Evolutionary conservation across 2,797 vertebrate species (phyloP).

Genomic region (Tachyglossus aculeatus): DNA sequence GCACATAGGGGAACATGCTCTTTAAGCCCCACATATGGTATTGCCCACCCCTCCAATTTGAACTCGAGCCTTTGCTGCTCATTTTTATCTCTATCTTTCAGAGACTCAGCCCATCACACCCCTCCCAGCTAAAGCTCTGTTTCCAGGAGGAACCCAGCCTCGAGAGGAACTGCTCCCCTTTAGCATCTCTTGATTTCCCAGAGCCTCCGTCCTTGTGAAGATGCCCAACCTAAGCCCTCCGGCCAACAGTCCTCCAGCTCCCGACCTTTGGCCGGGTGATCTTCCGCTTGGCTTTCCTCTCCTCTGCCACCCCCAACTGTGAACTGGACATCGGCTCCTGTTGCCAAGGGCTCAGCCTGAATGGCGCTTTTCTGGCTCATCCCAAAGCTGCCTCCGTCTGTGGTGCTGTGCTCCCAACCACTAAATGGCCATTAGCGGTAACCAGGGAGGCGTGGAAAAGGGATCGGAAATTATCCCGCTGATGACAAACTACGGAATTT

Average conservation of each 20-base stretch:
- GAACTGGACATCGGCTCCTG: not conserved
- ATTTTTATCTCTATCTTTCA: not conserved
- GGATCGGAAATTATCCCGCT: conserved; percentile 29
- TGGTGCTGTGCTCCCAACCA: not conserved
- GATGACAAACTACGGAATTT: conserved; percentile 14
- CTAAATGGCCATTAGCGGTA: conserved; percentile 40
- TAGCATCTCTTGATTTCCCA: not conserved
- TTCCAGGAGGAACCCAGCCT: not conserved
- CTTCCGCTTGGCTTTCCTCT: not conserved
- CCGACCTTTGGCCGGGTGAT: not conserved
- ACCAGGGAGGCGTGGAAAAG: conserved; percentile 25
- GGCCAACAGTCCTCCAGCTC: no score
- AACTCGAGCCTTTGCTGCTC: not conserved
- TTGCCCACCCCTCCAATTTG: not conserved
- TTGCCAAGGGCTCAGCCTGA: not conserved
- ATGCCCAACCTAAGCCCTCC: no score
- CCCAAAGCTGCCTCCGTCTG: not conserved
- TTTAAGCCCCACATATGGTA: accelerated
- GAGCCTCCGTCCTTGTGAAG: not conserved
- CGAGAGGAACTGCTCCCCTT: not conserved
- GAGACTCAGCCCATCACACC: not conserved
- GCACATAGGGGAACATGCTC: accelerated
- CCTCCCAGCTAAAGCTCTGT: not conserved
- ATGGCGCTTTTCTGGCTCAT: not conserved
- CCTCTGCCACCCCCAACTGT: not conserved